Conservation (phyloP, 1,140 invertebrate genomes). For the Conus betulinus region DNA sequence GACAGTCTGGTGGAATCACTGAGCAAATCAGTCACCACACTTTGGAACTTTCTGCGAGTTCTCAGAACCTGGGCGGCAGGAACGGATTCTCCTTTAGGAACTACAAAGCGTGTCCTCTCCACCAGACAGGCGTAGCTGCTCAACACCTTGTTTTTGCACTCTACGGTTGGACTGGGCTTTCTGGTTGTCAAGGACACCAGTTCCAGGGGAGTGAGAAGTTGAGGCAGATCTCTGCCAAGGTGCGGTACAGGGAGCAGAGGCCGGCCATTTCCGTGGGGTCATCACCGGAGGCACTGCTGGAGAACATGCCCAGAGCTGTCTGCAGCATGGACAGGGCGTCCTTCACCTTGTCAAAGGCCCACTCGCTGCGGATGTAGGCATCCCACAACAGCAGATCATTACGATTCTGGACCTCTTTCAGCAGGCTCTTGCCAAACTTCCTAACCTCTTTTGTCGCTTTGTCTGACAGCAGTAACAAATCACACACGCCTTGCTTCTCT, state of each 20-base stretch:
- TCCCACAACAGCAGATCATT: constrained; percentile 75
- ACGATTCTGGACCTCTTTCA: constrained; percentile 74
- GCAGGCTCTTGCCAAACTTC: constrained; percentile 72
- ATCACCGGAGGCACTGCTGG: constrained; percentile 27
- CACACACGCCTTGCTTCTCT: constrained; percentile 32
- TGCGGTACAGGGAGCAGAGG: constrained; percentile 58
- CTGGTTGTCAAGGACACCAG: constrained; percentile 6
- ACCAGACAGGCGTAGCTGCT: constrained; percentile 15
- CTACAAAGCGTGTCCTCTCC: neutral
- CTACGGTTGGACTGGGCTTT: neutral
- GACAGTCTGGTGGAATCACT: constrained; percentile 12
- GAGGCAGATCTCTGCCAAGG: constrained; percentile 59
- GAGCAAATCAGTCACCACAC: constrained; percentile 40
- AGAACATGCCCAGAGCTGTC: constrained; percentile 68
- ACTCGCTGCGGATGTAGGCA: constrained; percentile 73
- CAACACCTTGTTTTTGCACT: constrained; percentile 38
- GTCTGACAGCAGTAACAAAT: constrained; percentile 31
- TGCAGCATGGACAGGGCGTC: constrained; percentile 72
- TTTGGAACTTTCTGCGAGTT: constrained; percentile 48
- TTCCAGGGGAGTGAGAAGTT: constrained; percentile 46
- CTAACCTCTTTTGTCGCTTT: constrained; percentile 64
- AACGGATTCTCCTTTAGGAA: constrained; percentile 16
- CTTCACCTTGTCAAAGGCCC: constrained; percentile 58
- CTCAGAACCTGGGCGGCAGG: constrained; percentile 55
- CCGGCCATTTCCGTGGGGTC: constrained; percentile 40